phyloP scores from a whole-genome alignment of 1,140 invertebrate genomes.

The Pogonomyrmex californicus region DNA sequence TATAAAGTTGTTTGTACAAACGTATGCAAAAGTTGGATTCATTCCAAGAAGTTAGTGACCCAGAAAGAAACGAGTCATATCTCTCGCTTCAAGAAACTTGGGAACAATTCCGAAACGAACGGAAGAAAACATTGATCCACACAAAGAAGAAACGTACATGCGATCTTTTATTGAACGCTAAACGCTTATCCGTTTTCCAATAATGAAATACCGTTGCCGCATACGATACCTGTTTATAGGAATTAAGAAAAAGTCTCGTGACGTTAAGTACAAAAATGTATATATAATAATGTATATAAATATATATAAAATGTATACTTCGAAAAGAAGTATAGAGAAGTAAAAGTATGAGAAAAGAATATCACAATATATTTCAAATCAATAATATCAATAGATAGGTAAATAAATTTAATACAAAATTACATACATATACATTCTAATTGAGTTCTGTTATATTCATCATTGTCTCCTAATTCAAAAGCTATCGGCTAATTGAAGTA shows the following conservation, averaged over 20 bases:
- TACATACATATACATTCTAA: neutral
- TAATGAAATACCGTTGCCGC: slow-evolving; percentile 20
- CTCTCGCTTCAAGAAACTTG: slow-evolving; percentile 39
- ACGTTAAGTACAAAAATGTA: neutral
- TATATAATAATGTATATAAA: too few relatives aligned
- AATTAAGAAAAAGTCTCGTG: neutral
- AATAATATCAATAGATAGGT: neutral
- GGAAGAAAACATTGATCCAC: slow-evolving; percentile 34
- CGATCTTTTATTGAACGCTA: slow-evolving; percentile 7
- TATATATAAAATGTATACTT: too few relatives aligned
- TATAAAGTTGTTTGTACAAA: neutral
- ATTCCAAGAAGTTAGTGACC: slow-evolving; percentile 54
- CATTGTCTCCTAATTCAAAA: slow-evolving; percentile 61
- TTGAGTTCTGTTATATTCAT: slow-evolving; percentile 59
- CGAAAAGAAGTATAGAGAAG: neutral
- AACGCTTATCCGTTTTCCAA: slow-evolving; percentile 23
- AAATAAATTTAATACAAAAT: slow-evolving; percentile 68
- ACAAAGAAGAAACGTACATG: neutral
- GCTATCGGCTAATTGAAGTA: slow-evolving; percentile 58
- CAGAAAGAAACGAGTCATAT: slow-evolving; percentile 53
- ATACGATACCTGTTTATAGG: neutral
- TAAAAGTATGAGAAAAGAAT: neutral
- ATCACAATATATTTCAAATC: neutral
- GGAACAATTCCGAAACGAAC: slow-evolving; percentile 41
- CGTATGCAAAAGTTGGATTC: slow-evolving; percentile 42